Conservation (phyloP, 2,888 invertebrate genomes). For the Chaetogeoica ovagalla region DNA sequence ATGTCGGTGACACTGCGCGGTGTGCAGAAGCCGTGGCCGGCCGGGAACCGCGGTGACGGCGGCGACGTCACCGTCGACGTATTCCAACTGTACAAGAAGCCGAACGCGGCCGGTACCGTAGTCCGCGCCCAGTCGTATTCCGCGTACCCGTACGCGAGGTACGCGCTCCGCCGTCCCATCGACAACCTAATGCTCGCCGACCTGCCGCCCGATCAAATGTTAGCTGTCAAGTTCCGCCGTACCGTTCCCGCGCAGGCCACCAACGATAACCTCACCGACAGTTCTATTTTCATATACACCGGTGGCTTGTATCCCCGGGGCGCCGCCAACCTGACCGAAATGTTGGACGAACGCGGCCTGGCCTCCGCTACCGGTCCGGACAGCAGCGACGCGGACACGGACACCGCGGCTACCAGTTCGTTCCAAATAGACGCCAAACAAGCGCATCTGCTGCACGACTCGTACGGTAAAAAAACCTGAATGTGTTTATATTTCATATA, state of each 20-base stretch:
- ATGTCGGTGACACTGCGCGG: constrained; percentile 35
- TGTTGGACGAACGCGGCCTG: constrained; percentile 17
- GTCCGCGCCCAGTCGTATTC: neutral
- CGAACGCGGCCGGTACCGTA: neutral
- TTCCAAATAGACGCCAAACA: constrained; percentile 5
- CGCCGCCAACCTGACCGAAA: constrained; percentile 32
- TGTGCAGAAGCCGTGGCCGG: neutral
- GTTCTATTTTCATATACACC: constrained; percentile 33
- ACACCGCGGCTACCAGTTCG: neutral
- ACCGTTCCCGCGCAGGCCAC: neutral
- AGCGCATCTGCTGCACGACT: constrained; percentile 11
- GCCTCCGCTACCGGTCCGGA: neutral
- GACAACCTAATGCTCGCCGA: constrained; percentile 34
- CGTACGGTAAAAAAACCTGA: constrained; percentile 9
- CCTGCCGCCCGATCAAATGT: constrained; percentile 41
- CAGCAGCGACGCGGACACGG: neutral
- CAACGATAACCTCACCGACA: neutral
- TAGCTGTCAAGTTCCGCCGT: constrained; percentile 38
- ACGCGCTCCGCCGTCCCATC: constrained; percentile 15
- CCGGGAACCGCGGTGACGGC: neutral
- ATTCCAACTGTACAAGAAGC: constrained; percentile 36
- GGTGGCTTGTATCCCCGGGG: constrained; percentile 38
- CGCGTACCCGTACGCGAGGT: constrained; percentile 28
- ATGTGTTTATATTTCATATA: no score
- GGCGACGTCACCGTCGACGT: constrained; percentile 26